A percentile compares a stretch with the other conserved stretches of the same genome.
Conservation (phyloP, 2,797 vertebrate species). For the Leuciscus waleckii region DNA sequence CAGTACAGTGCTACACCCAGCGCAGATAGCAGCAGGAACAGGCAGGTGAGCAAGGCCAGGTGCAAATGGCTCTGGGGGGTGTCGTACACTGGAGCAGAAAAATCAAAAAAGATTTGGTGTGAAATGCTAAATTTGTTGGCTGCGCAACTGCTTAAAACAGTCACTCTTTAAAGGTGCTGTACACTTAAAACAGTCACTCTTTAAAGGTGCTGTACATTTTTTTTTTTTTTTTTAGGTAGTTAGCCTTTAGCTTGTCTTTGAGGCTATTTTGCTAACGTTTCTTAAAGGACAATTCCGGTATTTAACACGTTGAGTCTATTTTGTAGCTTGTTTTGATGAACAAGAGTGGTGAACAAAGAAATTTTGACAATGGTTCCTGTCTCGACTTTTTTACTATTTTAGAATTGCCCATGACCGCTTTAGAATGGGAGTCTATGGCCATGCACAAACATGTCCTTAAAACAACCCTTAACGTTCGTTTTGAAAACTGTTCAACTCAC, state of each 20-base stretch:
- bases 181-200: background rate
- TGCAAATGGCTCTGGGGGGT: constrained; percentile 76
- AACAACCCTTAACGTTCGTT: too few species aligned
- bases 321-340: too few species aligned
- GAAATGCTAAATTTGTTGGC: background rate
- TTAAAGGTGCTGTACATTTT: background rate
- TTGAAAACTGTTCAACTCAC: too few species aligned
- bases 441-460: too few species aligned
- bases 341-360: too few species aligned
- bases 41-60: constrained; percentile 81
- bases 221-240: background rate
- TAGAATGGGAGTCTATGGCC: too few species aligned
- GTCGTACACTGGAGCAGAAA: constrained; percentile 75
- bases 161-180: background rate
- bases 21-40: constrained; percentile 84
- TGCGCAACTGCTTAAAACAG: background rate
- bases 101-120: constrained; percentile 9
- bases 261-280: background rate
- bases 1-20: constrained; percentile 86
- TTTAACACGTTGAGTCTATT: too few species aligned
- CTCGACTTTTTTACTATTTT: too few species aligned
- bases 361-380: too few species aligned
- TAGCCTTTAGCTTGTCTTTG: background rate
- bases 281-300: too few species aligned
- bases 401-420: too few species aligned